Evolutionary conservation across 2,888 invertebrate genomes (phyloP).

Genomic region (Helleia helle): DNA sequence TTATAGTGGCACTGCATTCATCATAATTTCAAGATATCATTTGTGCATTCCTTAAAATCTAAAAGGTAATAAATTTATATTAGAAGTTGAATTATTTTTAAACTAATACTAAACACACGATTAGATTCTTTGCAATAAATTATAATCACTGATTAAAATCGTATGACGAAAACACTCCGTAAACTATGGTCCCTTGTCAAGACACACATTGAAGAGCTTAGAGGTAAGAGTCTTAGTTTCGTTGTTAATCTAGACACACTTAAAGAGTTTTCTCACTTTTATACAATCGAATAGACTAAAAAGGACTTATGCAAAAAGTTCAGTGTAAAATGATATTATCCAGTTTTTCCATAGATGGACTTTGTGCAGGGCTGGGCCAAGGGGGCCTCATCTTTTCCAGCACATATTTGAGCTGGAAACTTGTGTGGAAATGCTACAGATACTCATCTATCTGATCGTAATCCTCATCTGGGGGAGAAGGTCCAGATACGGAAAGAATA

Average conservation of each 20-base stretch:
- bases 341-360: conserved; percentile 42
- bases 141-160: conserved; percentile 38
- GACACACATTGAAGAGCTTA: conserved; percentile 41
- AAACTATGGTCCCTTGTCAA: conserved; percentile 58
- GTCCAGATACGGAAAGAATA: conserved; percentile 85
- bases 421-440: conserved; percentile 74
- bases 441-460: conserved; percentile 76
- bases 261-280: conserved; percentile 17
- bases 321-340: conserved; percentile 26
- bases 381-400: conserved; percentile 64
- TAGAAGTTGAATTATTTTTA: conserved; percentile 25
- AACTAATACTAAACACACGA: conserved; percentile 32
- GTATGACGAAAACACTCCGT: conserved; percentile 42
- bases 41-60: conserved; percentile 55
- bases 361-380: conserved; percentile 59
- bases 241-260: conserved; percentile 33
- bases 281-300: conserved; percentile 7
- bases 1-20: conserved; percentile 62
- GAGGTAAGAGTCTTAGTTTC: conserved; percentile 38
- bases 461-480: conserved; percentile 84
- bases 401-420: conserved; percentile 68
- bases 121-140: conserved; percentile 23
- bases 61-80: conserved; percentile 27
- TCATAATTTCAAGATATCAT: conserved; percentile 33
- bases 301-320: conserved; percentile 24